Conservation (phyloP, 2,888 invertebrate genomes). For the Nomada flava region DNA sequence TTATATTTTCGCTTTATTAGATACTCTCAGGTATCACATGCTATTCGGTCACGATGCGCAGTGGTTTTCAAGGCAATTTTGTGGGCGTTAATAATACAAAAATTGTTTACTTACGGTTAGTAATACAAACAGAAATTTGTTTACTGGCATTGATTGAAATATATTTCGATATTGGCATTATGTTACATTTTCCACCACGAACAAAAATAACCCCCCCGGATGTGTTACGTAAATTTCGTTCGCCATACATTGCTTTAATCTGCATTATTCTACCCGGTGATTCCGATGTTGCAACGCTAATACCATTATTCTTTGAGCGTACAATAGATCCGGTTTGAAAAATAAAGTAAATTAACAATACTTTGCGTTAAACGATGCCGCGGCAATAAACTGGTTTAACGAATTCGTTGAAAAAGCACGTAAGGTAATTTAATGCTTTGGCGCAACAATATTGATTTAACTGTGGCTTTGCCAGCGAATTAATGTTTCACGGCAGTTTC, state of each 20-base stretch:
- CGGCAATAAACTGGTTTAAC: conserved; percentile 16
- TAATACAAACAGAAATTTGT: too few species aligned
- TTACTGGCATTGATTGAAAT: too few species aligned
- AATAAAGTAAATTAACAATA: conserved; percentile 5
- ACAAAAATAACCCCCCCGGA: background rate
- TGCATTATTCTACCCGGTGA: background rate
- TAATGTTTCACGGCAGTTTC: conserved; percentile 6
- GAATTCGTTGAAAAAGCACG: conserved; percentile 8
- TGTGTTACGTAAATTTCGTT: background rate
- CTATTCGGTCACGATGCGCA: too few species aligned
- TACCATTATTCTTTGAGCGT: conserved; percentile 6
- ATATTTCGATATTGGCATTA: too few species aligned
- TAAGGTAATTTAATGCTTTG: background rate
- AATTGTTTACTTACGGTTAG: too few species aligned
- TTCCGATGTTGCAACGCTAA: conserved; percentile 7
- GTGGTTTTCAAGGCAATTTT: too few species aligned
- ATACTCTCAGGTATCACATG: too few species aligned
- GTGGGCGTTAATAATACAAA: too few species aligned
- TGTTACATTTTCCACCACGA: background rate
- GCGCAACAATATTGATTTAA: background rate
- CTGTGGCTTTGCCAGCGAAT: background rate
- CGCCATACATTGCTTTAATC: background rate
- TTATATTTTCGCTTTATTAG: background rate
- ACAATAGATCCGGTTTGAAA: background rate
- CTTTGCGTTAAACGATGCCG: conserved; percentile 4